Percentiles rank a stretch among this genome's conserved stretches.
Conservation (phyloP, 2,797 vertebrate species). For the Tachyglossus aculeatus region DNA sequence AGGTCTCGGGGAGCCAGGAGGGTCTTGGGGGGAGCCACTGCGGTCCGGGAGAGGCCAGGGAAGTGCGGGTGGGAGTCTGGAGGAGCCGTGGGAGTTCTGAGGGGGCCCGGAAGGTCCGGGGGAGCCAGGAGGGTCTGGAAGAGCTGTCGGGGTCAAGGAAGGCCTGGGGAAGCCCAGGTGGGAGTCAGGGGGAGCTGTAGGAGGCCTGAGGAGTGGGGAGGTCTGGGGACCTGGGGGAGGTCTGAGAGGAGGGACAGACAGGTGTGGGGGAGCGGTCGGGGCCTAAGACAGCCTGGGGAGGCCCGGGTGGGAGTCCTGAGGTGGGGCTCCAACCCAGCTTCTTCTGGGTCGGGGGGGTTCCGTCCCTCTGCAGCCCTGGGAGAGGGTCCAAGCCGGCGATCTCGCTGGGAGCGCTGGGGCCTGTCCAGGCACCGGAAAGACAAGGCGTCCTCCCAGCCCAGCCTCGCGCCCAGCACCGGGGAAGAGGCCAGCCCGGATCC, state of each 20-base stretch:
- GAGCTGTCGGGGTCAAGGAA: no score
- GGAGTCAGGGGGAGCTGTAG: neutral
- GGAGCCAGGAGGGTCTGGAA: no score
- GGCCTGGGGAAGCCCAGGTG: neutral
- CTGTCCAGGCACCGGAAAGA: slow-evolving; percentile 85
- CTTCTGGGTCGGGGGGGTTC: neutral
- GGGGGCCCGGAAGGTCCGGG: no score
- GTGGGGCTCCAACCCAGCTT: no score
- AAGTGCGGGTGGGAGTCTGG: no score
- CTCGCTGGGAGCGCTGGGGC: slow-evolving; percentile 94
- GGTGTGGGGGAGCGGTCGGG: neutral
- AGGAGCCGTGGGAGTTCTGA: no score
- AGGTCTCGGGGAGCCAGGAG: no score
- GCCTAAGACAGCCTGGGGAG: neutral
- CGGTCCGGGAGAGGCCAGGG: no score
- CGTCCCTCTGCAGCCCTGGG: slow-evolving; percentile 53
- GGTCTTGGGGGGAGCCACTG: no score
- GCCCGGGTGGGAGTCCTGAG: no score
- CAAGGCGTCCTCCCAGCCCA: slow-evolving; percentile 89
- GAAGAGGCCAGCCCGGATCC: slow-evolving; percentile 78
- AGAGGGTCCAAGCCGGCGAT: slow-evolving; percentile 68
- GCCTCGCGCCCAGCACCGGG: slow-evolving; percentile 87
- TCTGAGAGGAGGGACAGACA: neutral
- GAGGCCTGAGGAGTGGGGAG: neutral
- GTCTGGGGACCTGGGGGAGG: neutral